phyloP scores from a whole-genome alignment of 2,797 vertebrate genomes.

The Percopsis omiscomaycus region DNA sequence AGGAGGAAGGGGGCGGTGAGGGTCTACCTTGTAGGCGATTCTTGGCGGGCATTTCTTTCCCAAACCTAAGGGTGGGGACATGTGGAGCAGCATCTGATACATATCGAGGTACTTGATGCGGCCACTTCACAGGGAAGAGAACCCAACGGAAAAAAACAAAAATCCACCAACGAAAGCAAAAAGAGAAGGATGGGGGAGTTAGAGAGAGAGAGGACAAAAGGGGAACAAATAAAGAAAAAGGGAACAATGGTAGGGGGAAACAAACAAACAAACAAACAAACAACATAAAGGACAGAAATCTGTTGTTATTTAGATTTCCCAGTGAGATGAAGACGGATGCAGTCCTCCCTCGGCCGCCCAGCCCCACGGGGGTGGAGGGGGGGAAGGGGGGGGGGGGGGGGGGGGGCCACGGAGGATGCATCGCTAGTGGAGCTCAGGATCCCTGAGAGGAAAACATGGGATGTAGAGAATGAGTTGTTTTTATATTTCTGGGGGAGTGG shows the following conservation, averaged over 20 bases:
- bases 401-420: slow-evolving; percentile 62
- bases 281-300: slow-evolving; percentile 84
- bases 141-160: slow-evolving; percentile 50
- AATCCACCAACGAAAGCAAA: slow-evolving; percentile 56
- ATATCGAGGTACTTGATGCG: slow-evolving; percentile 99
- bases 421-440: slow-evolving; percentile 61
- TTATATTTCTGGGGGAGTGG: neutral
- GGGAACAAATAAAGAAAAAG: slow-evolving; percentile 53
- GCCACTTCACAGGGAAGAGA: slow-evolving; percentile 82
- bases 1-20: slow-evolving; percentile 39
- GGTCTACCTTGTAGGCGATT: slow-evolving; percentile 98
- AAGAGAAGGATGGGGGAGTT: slow-evolving; percentile 71
- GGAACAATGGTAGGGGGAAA: slow-evolving; percentile 53
- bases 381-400: slow-evolving; percentile 55
- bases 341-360: slow-evolving; percentile 52
- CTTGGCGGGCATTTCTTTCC: slow-evolving; percentile 99
- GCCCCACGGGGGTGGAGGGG: slow-evolving; percentile 34
- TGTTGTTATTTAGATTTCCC: slow-evolving; percentile 87
- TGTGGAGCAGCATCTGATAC: slow-evolving; percentile 99
- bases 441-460: slow-evolving; percentile 67
- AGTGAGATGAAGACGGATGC: slow-evolving; percentile 70
- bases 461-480: slow-evolving; percentile 61
- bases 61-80: slow-evolving; percentile 99
- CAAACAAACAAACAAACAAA: slow-evolving; percentile 36
- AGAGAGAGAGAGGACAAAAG: slow-evolving; percentile 65